Evolutionary conservation across 2,113 vertebrate species (phyloP), one percentile per base, ranked within the genome.

Genomic region (Orthonyx spaldingii): DNA sequence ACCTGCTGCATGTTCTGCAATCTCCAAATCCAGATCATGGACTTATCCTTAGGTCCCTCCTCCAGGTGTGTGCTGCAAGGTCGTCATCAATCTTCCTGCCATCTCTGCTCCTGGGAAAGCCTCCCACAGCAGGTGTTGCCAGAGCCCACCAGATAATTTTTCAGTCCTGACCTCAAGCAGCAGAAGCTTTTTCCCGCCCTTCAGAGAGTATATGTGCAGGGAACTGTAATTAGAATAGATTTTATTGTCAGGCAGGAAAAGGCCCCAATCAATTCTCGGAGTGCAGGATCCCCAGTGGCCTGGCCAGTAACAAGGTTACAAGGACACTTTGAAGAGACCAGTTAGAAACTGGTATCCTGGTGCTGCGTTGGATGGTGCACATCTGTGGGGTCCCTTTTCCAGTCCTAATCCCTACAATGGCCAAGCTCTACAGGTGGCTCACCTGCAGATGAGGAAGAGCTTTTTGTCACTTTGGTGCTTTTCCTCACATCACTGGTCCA

Each of bases 221-320:
- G 76, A 39, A 69, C 55, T 63, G 16, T 57, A 82, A 76, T 87
- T 92, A n/a, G 63, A 81, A 82, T 82, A n/a, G 77, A 76, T 87
- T 87, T 92, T 75, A 50, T 76, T 87, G 69, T 44, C 63, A 63
- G 83, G 42, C 61, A 69, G 49, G 61, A 50, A 81, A 69, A 63
- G 16, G 14, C 20, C 49, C 10, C 42, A 57, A 28, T 82, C 63
- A 50, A 12, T 69, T 76, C 77, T 20, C 33, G 0, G 3, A 56
- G 37, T 0, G 0, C 49, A 26, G 20, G 55, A 28, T 87, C 63
- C 63, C 44, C 42, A 32, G 63, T 39, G 76, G 19, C 61, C 49
- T 44, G 76, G 33, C 41, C 69, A 56, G 41, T 22, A 13, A 33
- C 35, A 50, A 87, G 69, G 35, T 87, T 69, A 50, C 50, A 46